Percentiles rank a stretch among this genome's conserved stretches.
phyloP scores from a whole-genome alignment of 2,113 vertebrate species.

The Oreochromis spilurus region DNA sequence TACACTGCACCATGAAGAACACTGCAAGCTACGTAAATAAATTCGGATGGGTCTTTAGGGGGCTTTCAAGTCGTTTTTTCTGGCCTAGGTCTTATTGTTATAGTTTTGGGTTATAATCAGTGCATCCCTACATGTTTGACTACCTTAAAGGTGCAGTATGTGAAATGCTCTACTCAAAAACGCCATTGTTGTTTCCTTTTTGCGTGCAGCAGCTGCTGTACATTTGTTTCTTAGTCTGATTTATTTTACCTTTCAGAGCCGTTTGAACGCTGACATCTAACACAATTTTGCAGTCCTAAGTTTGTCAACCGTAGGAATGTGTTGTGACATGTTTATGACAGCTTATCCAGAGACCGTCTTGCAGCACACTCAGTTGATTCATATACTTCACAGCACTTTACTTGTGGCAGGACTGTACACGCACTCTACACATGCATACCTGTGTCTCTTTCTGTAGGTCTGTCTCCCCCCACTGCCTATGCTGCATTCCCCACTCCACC shows the following conservation, averaged over 20 bases:
- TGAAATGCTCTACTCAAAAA: not conserved
- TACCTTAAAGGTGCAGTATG: not conserved
- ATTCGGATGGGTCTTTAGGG: not conserved
- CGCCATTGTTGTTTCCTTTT: not conserved
- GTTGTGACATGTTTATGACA: not conserved
- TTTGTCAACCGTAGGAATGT: not conserved
- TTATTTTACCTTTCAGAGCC: not conserved
- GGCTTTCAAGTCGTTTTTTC: not conserved
- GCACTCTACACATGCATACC: not conserved
- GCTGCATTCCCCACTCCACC: constrained; percentile 85
- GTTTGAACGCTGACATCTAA: not conserved
- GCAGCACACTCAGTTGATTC: not conserved
- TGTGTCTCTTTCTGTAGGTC: constrained; percentile 70
- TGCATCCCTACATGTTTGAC: not conserved
- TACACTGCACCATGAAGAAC: constrained; percentile 18
- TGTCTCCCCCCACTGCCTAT: constrained; percentile 87
- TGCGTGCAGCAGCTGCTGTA: not conserved
- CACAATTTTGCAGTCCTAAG: not conserved
- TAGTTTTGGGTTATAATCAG: not conserved
- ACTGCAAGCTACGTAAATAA: not conserved
- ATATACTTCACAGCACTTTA: not conserved
- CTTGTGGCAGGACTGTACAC: not conserved
- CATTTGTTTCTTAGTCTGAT: not conserved
- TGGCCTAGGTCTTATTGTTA: not conserved
- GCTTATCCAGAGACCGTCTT: not conserved